Conservation (phyloP, 1,140 invertebrate genomes). For the Stegodyphus dumicola region DNA sequence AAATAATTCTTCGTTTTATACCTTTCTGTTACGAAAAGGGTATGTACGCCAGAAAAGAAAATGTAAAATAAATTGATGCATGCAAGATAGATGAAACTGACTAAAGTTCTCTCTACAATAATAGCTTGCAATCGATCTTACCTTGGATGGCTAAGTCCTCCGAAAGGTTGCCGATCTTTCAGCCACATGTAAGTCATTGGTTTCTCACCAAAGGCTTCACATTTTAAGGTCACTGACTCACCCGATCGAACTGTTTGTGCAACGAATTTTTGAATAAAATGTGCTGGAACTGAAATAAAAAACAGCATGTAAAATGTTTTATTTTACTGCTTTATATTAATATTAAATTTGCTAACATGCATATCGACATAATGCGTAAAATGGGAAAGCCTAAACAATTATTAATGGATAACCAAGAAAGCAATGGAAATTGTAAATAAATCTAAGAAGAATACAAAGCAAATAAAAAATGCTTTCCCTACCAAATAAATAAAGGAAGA, state of each 20-base stretch:
- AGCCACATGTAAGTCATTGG: slow-evolving; percentile 69
- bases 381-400: no score
- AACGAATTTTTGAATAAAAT: slow-evolving; percentile 95
- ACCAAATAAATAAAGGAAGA: no score
- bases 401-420: no score
- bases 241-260: slow-evolving; percentile 74
- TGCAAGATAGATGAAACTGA: no score
- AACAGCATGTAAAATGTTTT: not conserved
- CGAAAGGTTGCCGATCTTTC: slow-evolving; percentile 63
- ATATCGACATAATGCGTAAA: not conserved
- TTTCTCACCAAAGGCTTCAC: slow-evolving; percentile 63
- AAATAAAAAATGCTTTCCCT: no score
- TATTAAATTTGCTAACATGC: not conserved
- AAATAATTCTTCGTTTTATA: no score
- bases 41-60: no score
- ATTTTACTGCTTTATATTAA: not conserved
- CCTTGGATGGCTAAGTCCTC: slow-evolving; percentile 51
- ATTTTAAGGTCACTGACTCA: slow-evolving; percentile 57
- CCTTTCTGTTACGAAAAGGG: no score
- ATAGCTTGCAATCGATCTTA: slow-evolving; percentile 1
- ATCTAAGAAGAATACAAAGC: no score
- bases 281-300: slow-evolving; percentile 84
- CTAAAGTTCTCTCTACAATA: not conserved
- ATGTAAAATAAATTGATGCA: no score
- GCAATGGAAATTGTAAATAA: no score